phyloP scores from a whole-genome alignment of 1,140 invertebrate species.

The Lerema accius region DNA sequence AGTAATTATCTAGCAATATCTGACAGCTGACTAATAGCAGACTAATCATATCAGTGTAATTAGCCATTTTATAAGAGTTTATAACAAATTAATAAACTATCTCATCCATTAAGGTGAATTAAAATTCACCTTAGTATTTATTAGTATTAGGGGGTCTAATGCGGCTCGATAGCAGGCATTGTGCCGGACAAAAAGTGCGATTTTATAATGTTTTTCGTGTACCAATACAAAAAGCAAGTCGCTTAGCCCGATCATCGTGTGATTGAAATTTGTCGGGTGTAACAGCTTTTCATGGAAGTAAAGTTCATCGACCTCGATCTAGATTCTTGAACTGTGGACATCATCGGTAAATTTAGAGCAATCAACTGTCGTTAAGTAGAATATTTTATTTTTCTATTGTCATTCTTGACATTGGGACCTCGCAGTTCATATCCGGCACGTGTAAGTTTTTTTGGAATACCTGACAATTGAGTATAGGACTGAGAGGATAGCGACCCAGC shows the following conservation, averaged over 20 bases:
- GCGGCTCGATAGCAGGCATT: slow-evolving; percentile 26
- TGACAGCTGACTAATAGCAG: too few relatives aligned
- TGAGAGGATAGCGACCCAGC: too few relatives aligned
- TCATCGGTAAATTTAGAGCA: slow-evolving; percentile 5
- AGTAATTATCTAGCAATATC: too few relatives aligned
- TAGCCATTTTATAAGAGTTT: too few relatives aligned
- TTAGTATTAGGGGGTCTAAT: background rate
- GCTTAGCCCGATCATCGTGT: slow-evolving; percentile 41
- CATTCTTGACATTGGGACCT: background rate
- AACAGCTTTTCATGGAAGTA: slow-evolving; percentile 47
- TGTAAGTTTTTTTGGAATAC: too few relatives aligned
- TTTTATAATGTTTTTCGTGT: slow-evolving; percentile 59
- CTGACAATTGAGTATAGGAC: too few relatives aligned
- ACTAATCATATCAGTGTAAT: too few relatives aligned
- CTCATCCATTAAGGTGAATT: too few relatives aligned
- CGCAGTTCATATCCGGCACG: background rate
- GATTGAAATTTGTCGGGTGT: slow-evolving; percentile 53
- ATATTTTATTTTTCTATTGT: background rate
- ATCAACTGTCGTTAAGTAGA: background rate
- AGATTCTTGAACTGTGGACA: slow-evolving; percentile 29
- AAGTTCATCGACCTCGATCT: slow-evolving; percentile 46
- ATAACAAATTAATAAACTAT: slow-evolving; percentile 2
- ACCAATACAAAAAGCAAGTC: slow-evolving; percentile 45
- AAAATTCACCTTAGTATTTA: too few relatives aligned
- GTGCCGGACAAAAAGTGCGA: slow-evolving; percentile 41